Conservation (phyloP, 2,797 vertebrate genomes). For the Triplophysa bombifrons region DNA sequence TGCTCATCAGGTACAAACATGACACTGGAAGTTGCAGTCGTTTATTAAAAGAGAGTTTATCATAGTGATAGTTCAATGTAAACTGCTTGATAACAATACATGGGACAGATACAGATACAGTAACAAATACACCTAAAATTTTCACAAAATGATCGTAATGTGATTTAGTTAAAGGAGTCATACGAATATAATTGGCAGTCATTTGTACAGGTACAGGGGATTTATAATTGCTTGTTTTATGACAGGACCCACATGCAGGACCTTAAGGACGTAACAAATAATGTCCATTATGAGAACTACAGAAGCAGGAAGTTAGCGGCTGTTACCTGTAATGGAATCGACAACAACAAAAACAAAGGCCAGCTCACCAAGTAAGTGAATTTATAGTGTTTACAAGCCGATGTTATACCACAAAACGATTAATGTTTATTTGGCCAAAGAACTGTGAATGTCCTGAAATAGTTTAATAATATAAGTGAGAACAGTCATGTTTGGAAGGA, state of each 20-base stretch:
- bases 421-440: background rate
- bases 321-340: conserved; percentile 97
- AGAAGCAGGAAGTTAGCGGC: conserved; percentile 97
- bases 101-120: no score
- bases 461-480: conserved; percentile 11
- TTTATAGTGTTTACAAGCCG: background rate
- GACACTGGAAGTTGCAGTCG: background rate
- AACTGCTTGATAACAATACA: no score
- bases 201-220: background rate
- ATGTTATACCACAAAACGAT: background rate
- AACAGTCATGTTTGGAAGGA: background rate
- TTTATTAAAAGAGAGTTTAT: background rate
- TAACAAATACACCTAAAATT: no score
- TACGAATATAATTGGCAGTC: background rate
- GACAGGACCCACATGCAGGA: conserved; percentile 98
- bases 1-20: conserved; percentile 92
- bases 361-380: conserved; percentile 93
- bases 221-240: background rate
- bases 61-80: no score
- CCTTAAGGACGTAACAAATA: conserved; percentile 98
- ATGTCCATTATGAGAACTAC: conserved; percentile 99
- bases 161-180: background rate
- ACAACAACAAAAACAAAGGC: conserved; percentile 95
- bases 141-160: background rate
- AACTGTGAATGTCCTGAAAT: no score